Percentiles rank a stretch among this genome's conserved stretches.
Evolutionary conservation across 2,888 invertebrate genomes (phyloP).

Genomic region (Phaedon cochleariae): DNA sequence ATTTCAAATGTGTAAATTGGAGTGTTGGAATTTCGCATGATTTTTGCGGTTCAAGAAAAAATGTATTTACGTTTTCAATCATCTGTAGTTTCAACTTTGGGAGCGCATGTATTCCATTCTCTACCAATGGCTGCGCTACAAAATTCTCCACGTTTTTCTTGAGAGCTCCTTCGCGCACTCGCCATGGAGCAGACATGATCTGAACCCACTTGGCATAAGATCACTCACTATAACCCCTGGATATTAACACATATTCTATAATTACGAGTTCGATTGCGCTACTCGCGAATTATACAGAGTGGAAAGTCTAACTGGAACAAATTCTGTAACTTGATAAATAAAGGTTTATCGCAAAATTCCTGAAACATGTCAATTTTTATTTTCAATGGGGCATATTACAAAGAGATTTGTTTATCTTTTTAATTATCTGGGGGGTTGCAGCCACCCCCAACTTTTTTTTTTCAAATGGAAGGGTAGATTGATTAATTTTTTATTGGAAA

Average conservation of each 20-base stretch:
- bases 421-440: too few species aligned
- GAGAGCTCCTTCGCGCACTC: conserved; percentile 71
- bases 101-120: conserved; percentile 39
- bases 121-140: conserved; percentile 37
- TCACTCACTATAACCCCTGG: neutral
- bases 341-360: too few species aligned
- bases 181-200: conserved; percentile 75
- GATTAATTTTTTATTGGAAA: too few species aligned
- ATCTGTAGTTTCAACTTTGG: conserved; percentile 42
- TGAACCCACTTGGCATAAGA: neutral
- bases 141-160: conserved; percentile 62
- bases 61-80: conserved; percentile 15
- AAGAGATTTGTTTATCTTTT: too few species aligned
- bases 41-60: neutral
- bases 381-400: too few species aligned
- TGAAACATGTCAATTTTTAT: too few species aligned
- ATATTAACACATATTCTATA: neutral
- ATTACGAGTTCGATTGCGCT: neutral
- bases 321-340: too few species aligned
- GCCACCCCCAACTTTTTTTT: too few species aligned
- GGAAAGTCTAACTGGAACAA: too few species aligned
- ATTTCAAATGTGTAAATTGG: too few species aligned
- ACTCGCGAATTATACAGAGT: too few species aligned
- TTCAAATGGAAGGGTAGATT: too few species aligned
- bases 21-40: neutral